Base-by-base conservation (phyloP, 2,113 vertebrate species). In the Cyanoramphus novaezelandiae region DNA sequence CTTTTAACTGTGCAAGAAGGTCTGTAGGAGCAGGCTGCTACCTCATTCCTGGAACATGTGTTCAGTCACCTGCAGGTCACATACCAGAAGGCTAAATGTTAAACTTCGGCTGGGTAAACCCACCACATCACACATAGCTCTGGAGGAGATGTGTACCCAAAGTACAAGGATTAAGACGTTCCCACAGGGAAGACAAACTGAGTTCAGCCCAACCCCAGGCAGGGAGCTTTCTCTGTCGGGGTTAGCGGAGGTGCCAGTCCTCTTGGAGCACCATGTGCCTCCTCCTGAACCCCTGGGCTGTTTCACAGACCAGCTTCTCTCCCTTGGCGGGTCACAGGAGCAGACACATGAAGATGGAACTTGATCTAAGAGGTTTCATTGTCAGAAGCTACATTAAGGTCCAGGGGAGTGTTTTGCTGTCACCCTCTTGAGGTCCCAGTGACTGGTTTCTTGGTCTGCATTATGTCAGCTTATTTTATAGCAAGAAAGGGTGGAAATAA, bases 381-480 rank as follows among this genome's bases (percentile, higher is more conserved):
- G 55, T 78, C 82, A 92, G 52, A 81, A 94, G 47, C 50, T 52
- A 17, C 39, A 2, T 19, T 83, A 6, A 31, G 78, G 28, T 49
- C 57, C 57, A 89, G 31, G 57, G 55, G 69, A 93, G 65, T 76
- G 44, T 69, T 86, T 84, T 82, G 17, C 57, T 92, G 15, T 88
- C 62, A 75, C 47, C 15, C 57, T n/a, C 37, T 4, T 17, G 35
- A 88, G 87, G n/a, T 86, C 44, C 23, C 15, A 28, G 68, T 57
- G 71, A 15, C 71, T 88, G 75, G 43, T 82, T 92, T 72, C 92
- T 76, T 37, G 44, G 62, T 85, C 93, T 96, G 93, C 44, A 27
- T 89, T 93, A 89, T 92, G 85, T 96, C 95, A 95, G 60, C 57
- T 70, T 53, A 93, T 79, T 95, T 94, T 90, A 93, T 69, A 91